phyloP scores from a whole-genome alignment of 1,140 invertebrate genomes.

The Rhyacophila brunnea region DNA sequence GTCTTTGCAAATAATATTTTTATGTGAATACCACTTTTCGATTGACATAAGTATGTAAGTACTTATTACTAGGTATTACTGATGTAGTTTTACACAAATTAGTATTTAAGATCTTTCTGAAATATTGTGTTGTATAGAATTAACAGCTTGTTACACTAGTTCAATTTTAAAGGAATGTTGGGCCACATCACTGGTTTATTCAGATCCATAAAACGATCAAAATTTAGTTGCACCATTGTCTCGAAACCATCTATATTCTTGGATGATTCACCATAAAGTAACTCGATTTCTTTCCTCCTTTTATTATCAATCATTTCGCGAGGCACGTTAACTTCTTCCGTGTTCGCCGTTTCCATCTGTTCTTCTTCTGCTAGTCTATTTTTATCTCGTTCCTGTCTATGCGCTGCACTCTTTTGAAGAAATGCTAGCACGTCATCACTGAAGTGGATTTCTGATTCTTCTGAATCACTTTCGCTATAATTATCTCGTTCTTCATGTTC shows the following conservation, averaged over 20 bases:
- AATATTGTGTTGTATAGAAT: no score
- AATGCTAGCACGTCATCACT: conserved; percentile 66
- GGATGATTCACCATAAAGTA: conserved; percentile 61
- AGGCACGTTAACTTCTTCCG: conserved; percentile 34
- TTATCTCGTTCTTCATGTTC: conserved; percentile 25
- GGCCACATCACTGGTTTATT: conserved; percentile 69
- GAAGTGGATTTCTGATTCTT: conserved; percentile 55
- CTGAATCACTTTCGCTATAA: conserved; percentile 38
- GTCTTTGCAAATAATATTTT: no score
- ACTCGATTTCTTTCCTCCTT: conserved; percentile 45
- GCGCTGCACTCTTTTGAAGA: conserved; percentile 59
- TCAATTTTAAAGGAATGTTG: conserved; percentile 65
- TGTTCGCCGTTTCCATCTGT: conserved; percentile 21
- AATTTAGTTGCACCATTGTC: conserved; percentile 66
- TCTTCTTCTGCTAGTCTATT: conserved; percentile 37
- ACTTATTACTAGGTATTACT: no score
- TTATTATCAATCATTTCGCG: conserved; percentile 36
- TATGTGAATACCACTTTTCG: no score
- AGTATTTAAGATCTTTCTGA: no score
- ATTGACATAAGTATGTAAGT: no score
- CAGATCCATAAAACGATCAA: conserved; percentile 62
- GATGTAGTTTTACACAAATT: no score
- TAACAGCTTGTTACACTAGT: no score
- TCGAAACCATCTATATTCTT: conserved; percentile 74
- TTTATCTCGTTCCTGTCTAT: conserved; percentile 52